These are phyloP conservation scores for Emydocephalus ijimae DNA, from an alignment of 2,113 vertebrate species.

Conservation along the genomic window DNA sequence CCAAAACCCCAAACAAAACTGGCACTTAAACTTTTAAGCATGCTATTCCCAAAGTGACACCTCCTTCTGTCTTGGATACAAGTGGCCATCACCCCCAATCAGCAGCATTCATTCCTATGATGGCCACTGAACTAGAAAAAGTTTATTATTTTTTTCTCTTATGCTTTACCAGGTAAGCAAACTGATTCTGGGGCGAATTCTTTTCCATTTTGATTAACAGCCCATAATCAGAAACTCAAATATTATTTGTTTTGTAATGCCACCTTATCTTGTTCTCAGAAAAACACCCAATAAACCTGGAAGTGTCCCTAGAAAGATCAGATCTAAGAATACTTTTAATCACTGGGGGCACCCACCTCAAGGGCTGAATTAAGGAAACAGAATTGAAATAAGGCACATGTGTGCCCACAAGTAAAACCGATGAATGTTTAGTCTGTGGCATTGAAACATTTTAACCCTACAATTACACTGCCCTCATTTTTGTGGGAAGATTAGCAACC, in stretches of 20 bases:
- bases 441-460: neutral
- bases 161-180: neutral
- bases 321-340: neutral
- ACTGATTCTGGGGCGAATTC: neutral
- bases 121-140: neutral
- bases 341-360: no score
- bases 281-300: neutral
- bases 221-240: neutral
- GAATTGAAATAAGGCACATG: neutral
- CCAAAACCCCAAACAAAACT: neutral
- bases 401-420: neutral
- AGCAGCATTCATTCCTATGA: neutral
- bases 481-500: neutral
- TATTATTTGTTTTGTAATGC: neutral
- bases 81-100: neutral
- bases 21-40: neutral
- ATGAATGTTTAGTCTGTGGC: no score
- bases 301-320: neutral
- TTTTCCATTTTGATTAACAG: neutral
- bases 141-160: neutral
- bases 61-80: neutral
- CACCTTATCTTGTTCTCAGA: neutral
- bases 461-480: neutral
- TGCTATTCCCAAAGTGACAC: neutral
- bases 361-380: neutral